Conservation (phyloP, 92 coral and sea anemone species). For the Porites lobata region DNA sequence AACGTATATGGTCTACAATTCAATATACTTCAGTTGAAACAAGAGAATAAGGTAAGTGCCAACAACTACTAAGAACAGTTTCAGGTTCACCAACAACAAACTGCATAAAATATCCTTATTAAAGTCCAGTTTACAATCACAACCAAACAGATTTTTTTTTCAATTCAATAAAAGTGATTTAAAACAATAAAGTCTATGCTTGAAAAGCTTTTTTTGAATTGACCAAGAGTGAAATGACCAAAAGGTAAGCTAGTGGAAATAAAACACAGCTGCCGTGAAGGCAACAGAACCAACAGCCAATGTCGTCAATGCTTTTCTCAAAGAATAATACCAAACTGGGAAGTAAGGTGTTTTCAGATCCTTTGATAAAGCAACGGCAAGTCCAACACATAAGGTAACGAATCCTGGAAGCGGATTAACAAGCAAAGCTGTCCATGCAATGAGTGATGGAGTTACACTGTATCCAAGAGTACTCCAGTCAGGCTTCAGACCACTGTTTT, state of each 20-base stretch:
- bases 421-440: conserved; percentile 79
- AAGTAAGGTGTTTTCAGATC: conserved; percentile 70
- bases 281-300: conserved; percentile 74
- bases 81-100: no score
- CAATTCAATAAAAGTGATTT: no score
- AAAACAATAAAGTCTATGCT: no score
- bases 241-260: conserved; percentile 27
- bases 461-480: conserved; percentile 85
- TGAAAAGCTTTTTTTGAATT: no score
- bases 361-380: conserved; percentile 67
- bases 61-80: no score
- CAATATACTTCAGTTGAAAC: no score
- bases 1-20: no score
- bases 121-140: no score
- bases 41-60: no score
- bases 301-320: conserved; percentile 72
- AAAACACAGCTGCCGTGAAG: conserved; percentile 65
- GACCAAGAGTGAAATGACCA: background rate
- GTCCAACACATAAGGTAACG: conserved; percentile 71
- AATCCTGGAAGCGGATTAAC: conserved; percentile 77
- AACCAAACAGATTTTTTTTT: no score
- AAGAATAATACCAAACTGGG: conserved; percentile 85
- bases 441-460: conserved; percentile 84
- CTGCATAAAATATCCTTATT: no score
- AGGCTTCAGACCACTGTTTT: conserved; percentile 60